These are phyloP conservation scores for Liparis tanakae DNA, from an alignment of 2,797 vertebrate genomes.

Conservation along the genomic window DNA sequence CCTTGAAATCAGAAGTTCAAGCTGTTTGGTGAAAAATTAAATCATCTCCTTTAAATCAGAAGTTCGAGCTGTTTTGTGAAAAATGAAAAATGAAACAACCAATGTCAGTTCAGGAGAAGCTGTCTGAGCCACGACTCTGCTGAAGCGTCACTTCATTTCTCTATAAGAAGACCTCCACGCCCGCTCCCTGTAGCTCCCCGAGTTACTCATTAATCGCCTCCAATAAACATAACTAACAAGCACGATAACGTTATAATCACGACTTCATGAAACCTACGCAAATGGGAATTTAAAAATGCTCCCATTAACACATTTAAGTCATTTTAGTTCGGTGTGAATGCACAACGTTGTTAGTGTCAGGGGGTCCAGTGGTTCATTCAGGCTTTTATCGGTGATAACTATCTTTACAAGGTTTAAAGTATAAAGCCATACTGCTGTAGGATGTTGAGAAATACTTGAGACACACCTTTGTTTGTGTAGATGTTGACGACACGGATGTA, in stretches of 20 bases:
- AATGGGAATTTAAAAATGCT: constrained; percentile 2
- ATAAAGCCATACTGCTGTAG: neutral
- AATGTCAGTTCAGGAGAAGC: constrained; percentile 2
- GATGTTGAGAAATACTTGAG: constrained; percentile 5
- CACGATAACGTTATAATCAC: constrained; percentile 17
- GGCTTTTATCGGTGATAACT: neutral
- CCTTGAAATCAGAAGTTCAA: constrained; percentile 9
- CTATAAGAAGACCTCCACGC: constrained; percentile 63
- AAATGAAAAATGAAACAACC: constrained; percentile 9
- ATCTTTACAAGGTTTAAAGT: neutral
- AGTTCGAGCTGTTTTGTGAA: neutral
- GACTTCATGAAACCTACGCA: constrained; percentile 1
- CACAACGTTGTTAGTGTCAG: neutral
- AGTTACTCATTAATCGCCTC: constrained; percentile 83
- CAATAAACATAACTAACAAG: constrained; percentile 70
- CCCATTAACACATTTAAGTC: neutral
- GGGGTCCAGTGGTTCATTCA: neutral
- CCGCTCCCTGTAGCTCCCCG: constrained; percentile 47
- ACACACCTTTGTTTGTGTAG: constrained; percentile 9
- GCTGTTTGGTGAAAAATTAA: constrained; percentile 6
- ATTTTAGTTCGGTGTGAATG: neutral
- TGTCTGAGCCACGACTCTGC: constrained; percentile 19
- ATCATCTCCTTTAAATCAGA: constrained; percentile 9
- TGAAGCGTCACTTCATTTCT: constrained; percentile 47
- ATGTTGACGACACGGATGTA: constrained; percentile 14